phyloP scores from a whole-genome alignment of 2,113 vertebrate genomes.

The Semicossyphus pulcher region DNA sequence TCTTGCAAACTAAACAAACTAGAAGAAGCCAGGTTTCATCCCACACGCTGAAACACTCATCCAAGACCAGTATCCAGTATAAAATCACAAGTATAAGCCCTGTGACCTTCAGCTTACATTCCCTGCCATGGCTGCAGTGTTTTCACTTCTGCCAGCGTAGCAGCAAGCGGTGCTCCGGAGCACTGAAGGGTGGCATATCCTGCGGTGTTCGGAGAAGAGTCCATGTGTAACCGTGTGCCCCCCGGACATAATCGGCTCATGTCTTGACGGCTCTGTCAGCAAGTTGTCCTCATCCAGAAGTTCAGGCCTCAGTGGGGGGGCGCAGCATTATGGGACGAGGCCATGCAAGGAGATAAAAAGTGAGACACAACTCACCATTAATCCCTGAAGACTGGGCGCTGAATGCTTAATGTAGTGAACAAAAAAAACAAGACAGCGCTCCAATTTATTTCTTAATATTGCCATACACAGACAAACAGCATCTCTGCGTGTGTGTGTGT shows the following conservation, averaged over 20 bases:
- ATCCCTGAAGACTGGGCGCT: neutral
- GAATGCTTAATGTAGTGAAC: neutral
- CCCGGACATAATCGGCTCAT: constrained; percentile 25
- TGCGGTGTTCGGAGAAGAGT: constrained; percentile 18
- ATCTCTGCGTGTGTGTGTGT: constrained; percentile 2
- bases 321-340: constrained; percentile 18
- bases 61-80: constrained; percentile 34
- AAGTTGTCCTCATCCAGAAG: constrained; percentile 40
- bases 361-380: neutral
- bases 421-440: too few species aligned
- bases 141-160: constrained; percentile 17
- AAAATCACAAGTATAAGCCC: constrained; percentile 36
- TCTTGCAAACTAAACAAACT: constrained; percentile 40
- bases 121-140: constrained; percentile 9
- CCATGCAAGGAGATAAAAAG: neutral
- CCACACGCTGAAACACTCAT: constrained; percentile 37
- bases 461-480: neutral
- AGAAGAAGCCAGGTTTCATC: constrained; percentile 26
- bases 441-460: neutral
- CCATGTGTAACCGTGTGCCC: constrained; percentile 9
- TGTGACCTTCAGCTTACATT: constrained; percentile 58
- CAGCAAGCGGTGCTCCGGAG: constrained; percentile 26
- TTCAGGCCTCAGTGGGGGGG: constrained; percentile 22
- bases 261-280: constrained; percentile 40
- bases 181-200: constrained; percentile 44